phyloP scores from a whole-genome alignment of 2,797 vertebrate genomes.

The Neosilurus hyrtlii region DNA sequence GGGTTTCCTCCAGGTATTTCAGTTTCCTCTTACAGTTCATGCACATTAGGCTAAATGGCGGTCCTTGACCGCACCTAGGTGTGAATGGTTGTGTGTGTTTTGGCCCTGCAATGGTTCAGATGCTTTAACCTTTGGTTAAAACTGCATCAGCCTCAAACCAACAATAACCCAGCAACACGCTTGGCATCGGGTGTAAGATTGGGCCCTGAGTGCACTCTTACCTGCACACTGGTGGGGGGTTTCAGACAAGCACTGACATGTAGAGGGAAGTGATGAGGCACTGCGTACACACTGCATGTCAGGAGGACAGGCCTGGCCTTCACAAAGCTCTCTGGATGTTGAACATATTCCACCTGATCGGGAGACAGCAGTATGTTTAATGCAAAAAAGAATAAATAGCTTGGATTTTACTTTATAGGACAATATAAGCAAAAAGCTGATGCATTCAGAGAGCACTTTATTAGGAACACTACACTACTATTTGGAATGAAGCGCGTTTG shows the following conservation, averaged over 20 bases:
- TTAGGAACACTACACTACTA: not conserved
- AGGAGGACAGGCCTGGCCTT: constrained; percentile 83
- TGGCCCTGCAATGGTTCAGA: too few relatives aligned
- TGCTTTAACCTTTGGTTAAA: too few relatives aligned
- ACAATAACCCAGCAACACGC: too few relatives aligned
- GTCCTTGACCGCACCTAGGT: too few relatives aligned
- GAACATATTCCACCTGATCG: constrained; percentile 80
- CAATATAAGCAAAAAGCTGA: not conserved
- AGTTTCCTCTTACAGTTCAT: too few relatives aligned
- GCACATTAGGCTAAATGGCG: too few relatives aligned
- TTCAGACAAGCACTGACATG: constrained; percentile 84
- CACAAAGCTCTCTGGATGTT: constrained; percentile 75
- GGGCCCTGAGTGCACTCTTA: constrained; percentile 53
- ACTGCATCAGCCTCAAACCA: too few relatives aligned
- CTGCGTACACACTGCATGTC: constrained; percentile 85
- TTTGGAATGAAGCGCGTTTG: too few relatives aligned
- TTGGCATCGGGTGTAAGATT: too few relatives aligned
- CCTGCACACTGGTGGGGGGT: constrained; percentile 81
- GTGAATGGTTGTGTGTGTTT: too few relatives aligned
- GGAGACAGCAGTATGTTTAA: not conserved
- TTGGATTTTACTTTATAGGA: not conserved
- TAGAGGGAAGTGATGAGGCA: constrained; percentile 79
- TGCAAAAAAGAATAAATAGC: not conserved
- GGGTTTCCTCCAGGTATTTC: too few relatives aligned
- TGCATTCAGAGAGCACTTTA: not conserved